A percentile compares a stretch with the other conserved stretches of the same genome.
These are phyloP conservation scores for Gisinianus flammeolus DNA, from an alignment of 2,888 invertebrate genomes.

Conservation along the genomic window DNA sequence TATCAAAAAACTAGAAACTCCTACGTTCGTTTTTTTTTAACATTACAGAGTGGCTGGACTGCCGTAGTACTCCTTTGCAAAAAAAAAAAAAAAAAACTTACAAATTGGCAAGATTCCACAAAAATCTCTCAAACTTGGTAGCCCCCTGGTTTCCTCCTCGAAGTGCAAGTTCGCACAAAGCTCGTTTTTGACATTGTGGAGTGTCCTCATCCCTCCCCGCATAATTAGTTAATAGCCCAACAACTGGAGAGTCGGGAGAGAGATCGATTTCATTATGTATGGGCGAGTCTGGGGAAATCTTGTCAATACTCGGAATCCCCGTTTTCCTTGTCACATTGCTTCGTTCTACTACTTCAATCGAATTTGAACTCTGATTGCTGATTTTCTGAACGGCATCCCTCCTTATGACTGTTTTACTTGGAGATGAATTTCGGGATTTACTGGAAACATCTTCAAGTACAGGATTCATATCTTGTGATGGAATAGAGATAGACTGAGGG, in stretches of 20 bases:
- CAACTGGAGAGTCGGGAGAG: constrained; percentile 53
- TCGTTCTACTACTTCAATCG: background rate
- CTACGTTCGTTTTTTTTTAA: no score
- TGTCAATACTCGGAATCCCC: background rate
- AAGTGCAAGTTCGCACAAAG: constrained; percentile 55
- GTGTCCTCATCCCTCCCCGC: constrained; percentile 52
- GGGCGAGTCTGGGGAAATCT: background rate
- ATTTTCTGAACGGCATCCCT: background rate
- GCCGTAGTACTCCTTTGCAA: no score
- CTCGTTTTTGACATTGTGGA: constrained; percentile 55
- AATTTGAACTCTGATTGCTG: background rate
- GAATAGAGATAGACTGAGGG: background rate
- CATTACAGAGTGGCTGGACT: no score
- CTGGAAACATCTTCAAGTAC: background rate
- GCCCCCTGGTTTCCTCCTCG: constrained; percentile 47
- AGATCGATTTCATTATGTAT: constrained; percentile 47
- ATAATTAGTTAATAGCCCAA: constrained; percentile 55
- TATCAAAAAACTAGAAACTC: no score
- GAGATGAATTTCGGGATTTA: background rate
- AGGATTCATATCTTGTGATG: background rate
- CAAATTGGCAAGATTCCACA: constrained; percentile 56
- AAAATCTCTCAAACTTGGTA: constrained; percentile 55
- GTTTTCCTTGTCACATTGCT: background rate
- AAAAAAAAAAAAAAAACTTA: constrained; percentile 49
- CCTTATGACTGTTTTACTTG: background rate